A percentile compares a stretch with the other conserved stretches of the same genome.
These are phyloP conservation scores for Tethea ocularis DNA, from an alignment of 2,888 invertebrate species.

Conservation along the genomic window DNA sequence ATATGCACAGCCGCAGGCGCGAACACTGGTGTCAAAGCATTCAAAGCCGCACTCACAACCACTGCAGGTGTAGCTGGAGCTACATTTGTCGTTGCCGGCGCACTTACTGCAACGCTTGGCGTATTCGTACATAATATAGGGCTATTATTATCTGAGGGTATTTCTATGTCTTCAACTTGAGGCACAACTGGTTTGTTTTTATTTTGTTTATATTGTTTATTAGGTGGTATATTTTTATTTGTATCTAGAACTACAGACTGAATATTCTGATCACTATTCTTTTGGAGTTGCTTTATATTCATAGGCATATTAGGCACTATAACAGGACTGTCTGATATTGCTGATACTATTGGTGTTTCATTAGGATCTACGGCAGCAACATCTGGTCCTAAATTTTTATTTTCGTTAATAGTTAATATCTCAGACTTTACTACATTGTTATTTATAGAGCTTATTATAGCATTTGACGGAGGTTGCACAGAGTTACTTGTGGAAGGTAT, in stretches of 20 bases:
- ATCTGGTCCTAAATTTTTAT: slow-evolving; percentile 68
- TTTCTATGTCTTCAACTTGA: slow-evolving; percentile 59
- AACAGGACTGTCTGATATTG: slow-evolving; percentile 87
- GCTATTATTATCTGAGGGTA: slow-evolving; percentile 39
- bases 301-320: slow-evolving; percentile 83
- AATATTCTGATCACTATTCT: slow-evolving; percentile 61
- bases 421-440: slow-evolving; percentile 78
- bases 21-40: slow-evolving; percentile 28
- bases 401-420: slow-evolving; percentile 71
- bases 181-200: slow-evolving; percentile 65
- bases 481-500: slow-evolving; percentile 52
- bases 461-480: slow-evolving; percentile 67
- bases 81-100: slow-evolving; percentile 17
- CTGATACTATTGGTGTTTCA: slow-evolving; percentile 87
- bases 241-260: slow-evolving; percentile 68
- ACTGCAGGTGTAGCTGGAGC: slow-evolving; percentile 24
- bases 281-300: slow-evolving; percentile 68
- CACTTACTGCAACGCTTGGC: slow-evolving; percentile 6
- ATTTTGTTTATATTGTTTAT: slow-evolving; percentile 61
- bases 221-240: slow-evolving; percentile 62
- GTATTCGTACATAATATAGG: slow-evolving; percentile 15
- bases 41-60: slow-evolving; percentile 26
- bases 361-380: slow-evolving; percentile 56
- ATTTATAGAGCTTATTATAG: slow-evolving; percentile 73
- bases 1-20: slow-evolving; percentile 20